Base-by-base conservation (phyloP, 2,888 invertebrate genomes). In the Drosophila bunnanda region DNA sequence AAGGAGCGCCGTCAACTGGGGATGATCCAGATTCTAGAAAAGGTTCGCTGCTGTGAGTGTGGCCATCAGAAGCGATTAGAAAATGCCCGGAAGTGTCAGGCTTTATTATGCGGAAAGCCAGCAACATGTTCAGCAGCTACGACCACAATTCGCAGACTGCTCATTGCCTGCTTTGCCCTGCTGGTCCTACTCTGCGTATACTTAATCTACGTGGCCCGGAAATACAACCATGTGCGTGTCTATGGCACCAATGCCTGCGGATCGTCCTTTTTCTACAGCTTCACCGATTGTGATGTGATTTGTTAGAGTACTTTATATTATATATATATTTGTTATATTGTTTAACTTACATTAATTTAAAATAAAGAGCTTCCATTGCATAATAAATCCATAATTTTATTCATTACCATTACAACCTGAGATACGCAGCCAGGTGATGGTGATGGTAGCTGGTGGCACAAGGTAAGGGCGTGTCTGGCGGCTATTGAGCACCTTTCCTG, bases 31-130 rank as follows among this genome's bases (percentile, higher is more conserved):
- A 44, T 76, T 1, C 28, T 81, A 0, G 71, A 73, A 15, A 57
- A 65, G 46, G 57, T 83, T 2, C 76, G 59, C 0, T 79, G 79
- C 54, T 90, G 90, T 25, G 61, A 82, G 1, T 89, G 89, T 50
- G 76, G 76, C 0, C 90, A 90, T 59, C 54, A 48, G 32, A 52
- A 43, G 1, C 75, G 84, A 0, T 12, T 80, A 3, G 36, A 17
- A 7, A 15, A 22, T 15, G 22, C 3, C 12, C 0, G 43, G 8
- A 2, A 48, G 7, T 10, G 6, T 3, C 46, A 38, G 60, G 13
- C 34, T 1, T 3, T 13, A 2, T 0, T 13, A 5, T 5, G n/a
- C n/a, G 17, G 15, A 1, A 32, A 4, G 0, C 6, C 20, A 20
- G 13, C 9, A 8, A 10, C 43, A 36, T 57, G n/a, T n/a, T n/a